Conservation (phyloP, 2,888 invertebrate genomes). For the Trilocha varians region DNA sequence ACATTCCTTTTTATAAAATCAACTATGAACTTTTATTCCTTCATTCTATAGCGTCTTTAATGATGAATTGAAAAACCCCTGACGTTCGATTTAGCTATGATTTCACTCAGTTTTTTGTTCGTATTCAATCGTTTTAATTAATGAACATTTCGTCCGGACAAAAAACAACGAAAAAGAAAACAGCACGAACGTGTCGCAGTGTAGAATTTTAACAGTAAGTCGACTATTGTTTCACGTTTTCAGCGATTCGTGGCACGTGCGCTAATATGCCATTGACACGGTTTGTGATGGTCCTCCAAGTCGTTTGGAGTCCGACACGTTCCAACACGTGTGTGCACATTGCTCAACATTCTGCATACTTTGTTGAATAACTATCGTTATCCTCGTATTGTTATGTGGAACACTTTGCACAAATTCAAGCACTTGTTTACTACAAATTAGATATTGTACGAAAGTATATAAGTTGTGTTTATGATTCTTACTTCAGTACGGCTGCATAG, state of each 20-base stretch:
- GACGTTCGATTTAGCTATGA: background rate
- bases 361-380: background rate
- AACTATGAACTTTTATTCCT: too few species aligned
- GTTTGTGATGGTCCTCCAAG: conserved; percentile 6
- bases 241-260: conserved; percentile 2
- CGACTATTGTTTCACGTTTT: background rate
- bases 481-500: background rate
- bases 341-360: conserved; percentile 1
- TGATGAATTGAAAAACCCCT: too few species aligned
- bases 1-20: too few species aligned
- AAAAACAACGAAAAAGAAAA: background rate
- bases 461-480: conserved; percentile 1
- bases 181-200: background rate
- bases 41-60: too few species aligned
- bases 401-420: too few species aligned
- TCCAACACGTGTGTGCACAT: conserved; percentile 4
- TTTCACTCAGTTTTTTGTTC: background rate
- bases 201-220: background rate
- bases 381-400: background rate
- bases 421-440: too few species aligned
- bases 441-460: too few species aligned
- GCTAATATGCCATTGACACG: conserved; percentile 9
- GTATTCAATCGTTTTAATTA: background rate
- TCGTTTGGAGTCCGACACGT: conserved; percentile 5
- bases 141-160: background rate